Evolutionary conservation across 2,113 vertebrate species (phyloP), one percentile per base, ranked within the genome.

Genomic region (Hippoglossus stenolepis): DNA sequence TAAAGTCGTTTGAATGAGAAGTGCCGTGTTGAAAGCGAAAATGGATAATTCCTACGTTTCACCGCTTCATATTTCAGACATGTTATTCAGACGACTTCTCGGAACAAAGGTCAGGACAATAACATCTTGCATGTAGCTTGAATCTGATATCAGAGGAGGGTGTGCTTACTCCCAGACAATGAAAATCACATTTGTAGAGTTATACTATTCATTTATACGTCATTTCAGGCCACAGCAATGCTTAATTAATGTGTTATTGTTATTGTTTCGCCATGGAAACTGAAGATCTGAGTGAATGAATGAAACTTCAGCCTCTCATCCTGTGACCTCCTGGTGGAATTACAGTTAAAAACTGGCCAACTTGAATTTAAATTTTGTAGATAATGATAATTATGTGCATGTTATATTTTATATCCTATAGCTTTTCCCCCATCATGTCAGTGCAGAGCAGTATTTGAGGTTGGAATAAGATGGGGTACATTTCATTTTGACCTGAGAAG

Each of bases 71-170:
- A 7, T 28, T 31, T 62, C 5, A 72, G 56, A 70, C 43, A 20
- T 61, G 70, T 62, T 57, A 9, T 63, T 26, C 23, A 3, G 14
- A 18, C n/a, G 18, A 17, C 23, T 63, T 56, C 23, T 63, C 23
- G 10, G 49, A 65, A 17, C 56, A 73, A 70, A 76, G 64, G 45
- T 70, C 57, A 24, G 51, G 15, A 21, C 38, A 31, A 28, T 49
- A 5, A 49, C 9, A 28, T n/a, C 58, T 73, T 18, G 54, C 43
- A 31, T 47, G 28, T 43, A 28, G 59, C 28, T 76, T 72, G 35
- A 47, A 38, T 62, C 21, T 17, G 40, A 66, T n/a, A 14, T 58
- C 40, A 63, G 53, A 11, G 63, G 26, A 61, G 24, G 61, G 43
- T 58, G 58, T 43, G 23, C 21, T 38, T 56, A n/a, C 35, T 53